These are phyloP conservation scores for Puntigrus tetrazona DNA, from an alignment of 2,113 vertebrate genomes.

Conservation along the genomic window DNA sequence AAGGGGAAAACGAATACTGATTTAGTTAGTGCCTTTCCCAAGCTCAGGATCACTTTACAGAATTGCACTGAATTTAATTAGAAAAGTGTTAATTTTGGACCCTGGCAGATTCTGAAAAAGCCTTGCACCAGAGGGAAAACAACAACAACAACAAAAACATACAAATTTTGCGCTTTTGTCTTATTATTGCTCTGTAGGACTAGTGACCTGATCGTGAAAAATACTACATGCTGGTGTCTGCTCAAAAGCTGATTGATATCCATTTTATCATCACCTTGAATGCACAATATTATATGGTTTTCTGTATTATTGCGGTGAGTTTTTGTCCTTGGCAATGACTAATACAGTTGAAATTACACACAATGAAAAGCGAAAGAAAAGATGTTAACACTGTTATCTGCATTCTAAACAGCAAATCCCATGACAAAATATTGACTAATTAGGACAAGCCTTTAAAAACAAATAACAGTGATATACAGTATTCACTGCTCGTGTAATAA, in stretches of 20 bases:
- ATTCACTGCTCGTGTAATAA: not conserved
- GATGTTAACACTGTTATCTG: not conserved
- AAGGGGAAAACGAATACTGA: not conserved
- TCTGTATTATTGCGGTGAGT: constrained; percentile 9
- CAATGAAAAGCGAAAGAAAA: not conserved
- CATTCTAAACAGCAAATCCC: not conserved
- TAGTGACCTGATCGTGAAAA: constrained; percentile 20
- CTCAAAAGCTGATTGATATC: not conserved
- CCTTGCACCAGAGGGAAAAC: not conserved
- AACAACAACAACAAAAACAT: not conserved
- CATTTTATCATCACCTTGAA: not conserved
- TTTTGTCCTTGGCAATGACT: constrained; percentile 6
- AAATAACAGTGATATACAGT: not conserved
- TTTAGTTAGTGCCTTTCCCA: not conserved
- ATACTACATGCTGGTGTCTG: constrained; percentile 13
- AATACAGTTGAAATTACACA: constrained; percentile 5
- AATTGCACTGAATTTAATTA: not conserved
- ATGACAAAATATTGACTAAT: not conserved
- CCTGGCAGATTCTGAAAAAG: not conserved
- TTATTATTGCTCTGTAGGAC: constrained; percentile 27
- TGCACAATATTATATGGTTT: not conserved
- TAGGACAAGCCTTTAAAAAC: not conserved
- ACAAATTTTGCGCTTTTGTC: not conserved
- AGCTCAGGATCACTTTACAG: not conserved
- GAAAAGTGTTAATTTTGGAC: not conserved